Conservation (phyloP, 2,888 invertebrate species). For the Adineta ricciae region DNA sequence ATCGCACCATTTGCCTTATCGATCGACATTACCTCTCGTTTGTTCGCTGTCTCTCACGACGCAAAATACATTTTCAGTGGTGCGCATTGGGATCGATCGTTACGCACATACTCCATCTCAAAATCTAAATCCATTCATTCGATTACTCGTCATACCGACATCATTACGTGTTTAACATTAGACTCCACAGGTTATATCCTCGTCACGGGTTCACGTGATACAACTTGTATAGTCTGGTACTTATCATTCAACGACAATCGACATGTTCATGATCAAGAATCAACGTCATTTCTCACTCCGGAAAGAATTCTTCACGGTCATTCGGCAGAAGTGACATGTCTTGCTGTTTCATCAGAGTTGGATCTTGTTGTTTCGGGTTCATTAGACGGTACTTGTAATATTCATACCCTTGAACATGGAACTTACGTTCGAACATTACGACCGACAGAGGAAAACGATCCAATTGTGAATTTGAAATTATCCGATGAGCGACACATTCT, state of each 20-base stretch:
- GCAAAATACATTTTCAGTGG: neutral
- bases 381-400: constrained; percentile 53
- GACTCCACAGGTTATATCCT: constrained; percentile 57
- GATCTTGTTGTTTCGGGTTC: constrained; percentile 59
- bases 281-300: constrained; percentile 20
- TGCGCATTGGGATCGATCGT: neutral
- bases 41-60: neutral
- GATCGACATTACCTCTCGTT: neutral
- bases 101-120: neutral
- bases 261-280: constrained; percentile 38
- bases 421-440: constrained; percentile 56
- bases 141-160: constrained; percentile 45
- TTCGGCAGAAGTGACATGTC: constrained; percentile 56
- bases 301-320: constrained; percentile 56
- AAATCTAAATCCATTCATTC: neutral
- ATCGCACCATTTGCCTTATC: neutral
- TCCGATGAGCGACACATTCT: constrained; percentile 29
- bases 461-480: constrained; percentile 35
- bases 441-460: constrained; percentile 27
- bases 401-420: constrained; percentile 58
- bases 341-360: constrained; percentile 58
- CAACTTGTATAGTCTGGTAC: constrained; percentile 59
- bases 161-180: constrained; percentile 57
- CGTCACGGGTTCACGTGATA: constrained; percentile 59
- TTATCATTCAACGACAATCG: neutral